These are phyloP conservation scores for Nilaparvata lugens DNA, from an alignment of 1,140 invertebrate genomes.

Conservation along the genomic window DNA sequence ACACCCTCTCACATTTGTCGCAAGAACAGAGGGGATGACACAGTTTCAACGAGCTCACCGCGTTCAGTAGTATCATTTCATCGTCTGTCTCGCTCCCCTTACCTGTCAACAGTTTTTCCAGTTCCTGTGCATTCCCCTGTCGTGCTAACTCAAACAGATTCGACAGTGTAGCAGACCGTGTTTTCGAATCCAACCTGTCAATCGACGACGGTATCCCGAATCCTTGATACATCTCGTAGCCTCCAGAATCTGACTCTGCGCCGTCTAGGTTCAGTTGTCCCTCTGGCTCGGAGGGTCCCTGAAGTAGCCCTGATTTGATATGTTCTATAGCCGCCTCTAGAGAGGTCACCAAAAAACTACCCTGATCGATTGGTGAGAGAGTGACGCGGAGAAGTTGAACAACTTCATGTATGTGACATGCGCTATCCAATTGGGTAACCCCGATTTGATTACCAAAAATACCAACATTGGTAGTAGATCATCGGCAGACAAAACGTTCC, in stretches of 20 bases:
- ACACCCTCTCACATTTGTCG: conserved; percentile 53
- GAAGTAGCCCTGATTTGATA: conserved; percentile 53
- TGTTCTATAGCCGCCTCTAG: conserved; percentile 73
- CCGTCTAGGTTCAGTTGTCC: conserved; percentile 39
- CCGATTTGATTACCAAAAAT: conserved; percentile 69
- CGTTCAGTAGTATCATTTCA: not conserved
- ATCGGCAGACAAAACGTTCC: conserved; percentile 53
- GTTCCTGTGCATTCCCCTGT: conserved; percentile 41
- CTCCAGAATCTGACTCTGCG: conserved; percentile 1
- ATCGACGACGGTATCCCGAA: not conserved
- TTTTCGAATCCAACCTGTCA: too few species aligned
- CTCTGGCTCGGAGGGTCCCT: conserved; percentile 43
- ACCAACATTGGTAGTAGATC: conserved; percentile 70
- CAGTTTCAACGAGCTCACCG: conserved; percentile 26
- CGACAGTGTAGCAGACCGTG: conserved; percentile 26
- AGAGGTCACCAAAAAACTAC: conserved; percentile 64
- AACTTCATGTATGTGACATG: conserved; percentile 69
- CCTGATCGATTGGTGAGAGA: conserved; percentile 54
- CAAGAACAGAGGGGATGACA: conserved; percentile 76
- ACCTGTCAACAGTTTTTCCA: conserved; percentile 37
- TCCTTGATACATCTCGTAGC: conserved; percentile 8
- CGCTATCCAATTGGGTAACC: conserved; percentile 71
- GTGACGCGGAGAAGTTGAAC: conserved; percentile 56
- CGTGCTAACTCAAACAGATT: conserved; percentile 46
- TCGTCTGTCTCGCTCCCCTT: not conserved